Percentiles rank a stretch among this genome's conserved stretches.
Conservation (phyloP, 2,113 vertebrate genomes). For the Amphiprion ocellaris region DNA sequence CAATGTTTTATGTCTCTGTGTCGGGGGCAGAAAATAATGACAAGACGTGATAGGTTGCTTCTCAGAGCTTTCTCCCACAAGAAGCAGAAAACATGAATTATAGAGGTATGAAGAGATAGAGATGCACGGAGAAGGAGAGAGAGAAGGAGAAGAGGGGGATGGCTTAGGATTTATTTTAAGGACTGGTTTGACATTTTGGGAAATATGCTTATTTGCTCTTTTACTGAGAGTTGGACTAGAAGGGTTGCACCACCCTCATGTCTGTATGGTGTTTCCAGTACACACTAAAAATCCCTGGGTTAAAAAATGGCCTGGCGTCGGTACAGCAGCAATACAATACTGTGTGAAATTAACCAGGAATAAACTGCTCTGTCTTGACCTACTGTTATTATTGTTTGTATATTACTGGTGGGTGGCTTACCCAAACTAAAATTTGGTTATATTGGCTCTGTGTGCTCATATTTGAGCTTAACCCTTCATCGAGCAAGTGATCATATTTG, state of each 20-base stretch:
- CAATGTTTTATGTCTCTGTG: conserved; percentile 58
- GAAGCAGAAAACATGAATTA: conserved; percentile 68
- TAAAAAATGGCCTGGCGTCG: neutral
- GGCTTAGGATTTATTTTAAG: conserved; percentile 35
- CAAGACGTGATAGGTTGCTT: conserved; percentile 59
- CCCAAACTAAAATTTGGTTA: too few species aligned
- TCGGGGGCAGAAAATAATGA: conserved; percentile 59
- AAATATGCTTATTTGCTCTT: conserved; percentile 15
- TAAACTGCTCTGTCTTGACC: neutral
- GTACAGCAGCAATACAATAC: neutral
- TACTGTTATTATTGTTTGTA: too few species aligned
- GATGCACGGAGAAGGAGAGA: conserved; percentile 7
- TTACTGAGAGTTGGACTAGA: neutral
- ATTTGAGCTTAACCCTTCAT: too few species aligned
- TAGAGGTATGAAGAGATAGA: conserved; percentile 42
- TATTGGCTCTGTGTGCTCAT: too few species aligned
- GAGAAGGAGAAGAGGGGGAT: too few species aligned
- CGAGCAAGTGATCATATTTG: too few species aligned
- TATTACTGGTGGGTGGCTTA: too few species aligned
- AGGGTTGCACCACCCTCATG: neutral
- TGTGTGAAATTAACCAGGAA: neutral
- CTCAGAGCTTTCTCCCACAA: conserved; percentile 53
- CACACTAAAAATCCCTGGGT: neutral
- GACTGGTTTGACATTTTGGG: conserved; percentile 22
- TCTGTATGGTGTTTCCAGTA: neutral